Conservation (phyloP, 1,140 invertebrate species). For the Philopotamus ludificatus region DNA sequence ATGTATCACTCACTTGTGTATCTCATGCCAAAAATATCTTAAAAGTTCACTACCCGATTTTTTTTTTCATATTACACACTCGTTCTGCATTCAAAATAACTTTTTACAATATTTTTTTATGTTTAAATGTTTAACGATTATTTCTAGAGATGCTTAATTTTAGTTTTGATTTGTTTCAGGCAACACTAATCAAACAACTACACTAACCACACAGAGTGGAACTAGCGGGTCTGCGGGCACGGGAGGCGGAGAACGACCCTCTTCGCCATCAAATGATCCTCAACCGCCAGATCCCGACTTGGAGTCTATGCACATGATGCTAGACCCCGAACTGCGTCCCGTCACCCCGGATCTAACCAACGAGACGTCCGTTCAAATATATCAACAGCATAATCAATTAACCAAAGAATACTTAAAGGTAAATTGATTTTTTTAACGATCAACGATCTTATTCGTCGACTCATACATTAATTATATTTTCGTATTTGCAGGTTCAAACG, state of each 20-base stretch:
- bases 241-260: conserved; percentile 42
- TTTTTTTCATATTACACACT: no score
- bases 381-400: conserved; percentile 80
- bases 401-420: conserved; percentile 73
- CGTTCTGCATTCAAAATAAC: no score
- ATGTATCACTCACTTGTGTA: no score
- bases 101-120: no score
- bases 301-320: conserved; percentile 70
- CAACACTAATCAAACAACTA: conserved; percentile 46
- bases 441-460: neutral
- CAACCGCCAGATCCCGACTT: conserved; percentile 59
- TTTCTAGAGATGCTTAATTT: no score
- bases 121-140: no score
- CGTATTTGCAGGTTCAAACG: conserved; percentile 66
- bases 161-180: conserved; percentile 44
- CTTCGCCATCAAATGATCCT: conserved; percentile 39
- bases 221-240: conserved; percentile 39
- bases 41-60: no score
- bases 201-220: conserved; percentile 43
- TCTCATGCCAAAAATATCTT: no score
- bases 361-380: conserved; percentile 76
- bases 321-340: conserved; percentile 78
- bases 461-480: conserved; percentile 6
- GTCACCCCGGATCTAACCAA: conserved; percentile 75
- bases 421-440: conserved; percentile 28